Evolutionary conservation across 2,113 vertebrate species (phyloP).

Genomic region (Piprites chloris): DNA sequence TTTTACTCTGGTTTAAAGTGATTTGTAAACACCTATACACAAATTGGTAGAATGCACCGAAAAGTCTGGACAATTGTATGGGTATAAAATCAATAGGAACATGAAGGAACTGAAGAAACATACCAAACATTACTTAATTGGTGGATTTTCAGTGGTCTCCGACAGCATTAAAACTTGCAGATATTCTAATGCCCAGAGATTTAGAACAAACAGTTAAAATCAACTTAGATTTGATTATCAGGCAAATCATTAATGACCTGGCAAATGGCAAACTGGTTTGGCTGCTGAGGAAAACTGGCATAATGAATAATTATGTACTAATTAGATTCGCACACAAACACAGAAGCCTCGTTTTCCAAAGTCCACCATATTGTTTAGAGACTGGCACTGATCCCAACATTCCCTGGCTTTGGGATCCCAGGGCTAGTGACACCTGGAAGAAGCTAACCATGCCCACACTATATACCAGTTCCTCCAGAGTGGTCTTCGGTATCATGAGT

Average conservation of each 20-base stretch:
- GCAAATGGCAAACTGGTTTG: neutral
- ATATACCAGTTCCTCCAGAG: neutral
- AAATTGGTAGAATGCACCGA: neutral
- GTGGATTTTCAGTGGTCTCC: neutral
- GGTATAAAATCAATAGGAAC: neutral
- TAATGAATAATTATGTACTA: neutral
- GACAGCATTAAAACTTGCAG: neutral
- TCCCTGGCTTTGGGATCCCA: neutral
- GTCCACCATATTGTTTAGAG: neutral
- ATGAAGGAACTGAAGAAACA: constrained; percentile 4
- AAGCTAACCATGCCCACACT: neutral
- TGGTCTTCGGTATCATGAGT: neutral
- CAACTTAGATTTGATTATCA: neutral
- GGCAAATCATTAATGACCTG: neutral
- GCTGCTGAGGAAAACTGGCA: neutral
- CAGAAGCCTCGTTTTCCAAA: neutral
- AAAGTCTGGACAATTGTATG: neutral
- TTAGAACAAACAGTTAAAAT: neutral
- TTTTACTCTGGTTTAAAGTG: neutral
- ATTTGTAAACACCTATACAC: neutral
- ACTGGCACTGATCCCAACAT: neutral
- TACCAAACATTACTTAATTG: neutral
- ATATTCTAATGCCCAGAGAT: neutral
- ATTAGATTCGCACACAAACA: neutral
- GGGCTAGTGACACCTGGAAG: neutral